These are phyloP conservation scores for Sciaenops ocellatus DNA, from an alignment of 2,797 vertebrate species.

Conservation along the genomic window DNA sequence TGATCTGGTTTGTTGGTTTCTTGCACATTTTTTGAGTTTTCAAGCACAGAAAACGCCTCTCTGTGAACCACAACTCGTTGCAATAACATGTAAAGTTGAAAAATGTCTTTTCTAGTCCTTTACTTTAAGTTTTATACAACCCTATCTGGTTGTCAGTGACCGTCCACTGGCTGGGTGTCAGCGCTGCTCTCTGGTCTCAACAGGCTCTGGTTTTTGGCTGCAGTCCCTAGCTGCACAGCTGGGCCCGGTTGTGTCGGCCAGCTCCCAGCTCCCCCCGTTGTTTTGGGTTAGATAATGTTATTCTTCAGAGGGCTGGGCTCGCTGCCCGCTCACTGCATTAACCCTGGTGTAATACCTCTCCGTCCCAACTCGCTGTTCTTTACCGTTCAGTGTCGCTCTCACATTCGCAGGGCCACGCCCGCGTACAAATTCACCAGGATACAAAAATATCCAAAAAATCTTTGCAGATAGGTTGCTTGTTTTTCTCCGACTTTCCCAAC, in stretches of 20 bases:
- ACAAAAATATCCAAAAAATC: constrained; percentile 33
- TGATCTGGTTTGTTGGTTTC: background rate
- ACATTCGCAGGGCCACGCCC: constrained; percentile 21
- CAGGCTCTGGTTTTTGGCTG: constrained; percentile 66
- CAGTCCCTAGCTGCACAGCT: constrained; percentile 74
- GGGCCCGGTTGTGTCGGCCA: constrained; percentile 72
- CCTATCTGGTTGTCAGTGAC: background rate
- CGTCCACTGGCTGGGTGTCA: constrained; percentile 29
- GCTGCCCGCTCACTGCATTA: constrained; percentile 71
- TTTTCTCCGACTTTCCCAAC: constrained; percentile 30
- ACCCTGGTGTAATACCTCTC: constrained; percentile 45
- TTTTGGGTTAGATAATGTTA: constrained; percentile 85
- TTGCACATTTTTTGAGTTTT: background rate
- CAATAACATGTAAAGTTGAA: background rate
- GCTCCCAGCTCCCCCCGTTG: constrained; percentile 62
- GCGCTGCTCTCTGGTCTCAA: constrained; percentile 53
- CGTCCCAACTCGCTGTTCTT: constrained; percentile 25
- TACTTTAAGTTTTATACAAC: background rate
- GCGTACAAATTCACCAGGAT: background rate
- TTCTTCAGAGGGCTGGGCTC: constrained; percentile 78
- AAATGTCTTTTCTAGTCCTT: background rate
- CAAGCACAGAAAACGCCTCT: background rate
- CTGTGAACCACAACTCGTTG: background rate
- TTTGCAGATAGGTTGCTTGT: constrained; percentile 44
- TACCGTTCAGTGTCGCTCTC: constrained; percentile 26